Evolutionary conservation across 2,113 vertebrate species (phyloP), one percentile per base, ranked within the genome.

Genomic region (Pseudolaguvia tuberculata): DNA sequence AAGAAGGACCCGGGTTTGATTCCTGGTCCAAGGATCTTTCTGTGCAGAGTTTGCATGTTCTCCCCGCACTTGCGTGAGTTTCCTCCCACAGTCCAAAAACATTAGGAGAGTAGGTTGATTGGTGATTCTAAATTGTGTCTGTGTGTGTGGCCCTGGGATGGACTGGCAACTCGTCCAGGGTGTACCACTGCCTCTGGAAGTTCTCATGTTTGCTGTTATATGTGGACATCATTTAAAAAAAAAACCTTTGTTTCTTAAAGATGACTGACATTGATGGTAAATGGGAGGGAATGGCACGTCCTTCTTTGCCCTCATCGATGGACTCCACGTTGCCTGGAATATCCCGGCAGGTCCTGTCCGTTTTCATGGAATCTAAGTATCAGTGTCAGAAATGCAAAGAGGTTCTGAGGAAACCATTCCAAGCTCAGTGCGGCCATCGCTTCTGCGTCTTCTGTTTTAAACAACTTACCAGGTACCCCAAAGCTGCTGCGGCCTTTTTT

Each of bases 381-480:
- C 90, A 98, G 82, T 99, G 97, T 73, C 94, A 95, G 0, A 92
- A 93, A 55, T 99, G 97, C 70, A 90, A 89, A 84, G 94, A 96
- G 21, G 92, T 99, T 1, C 81, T 99, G 18, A 84, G 96, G 69
- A 88, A 94, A 57, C 97, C 97, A 0, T 93, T 94, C 67, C 97
- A 99, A 78, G 96, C 96, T 0, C 95, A 98, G 89, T 99, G 97
- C 0, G 97, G 97, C 35, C 97, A 99, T 78, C 95, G 97, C 62
- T 99, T 96, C 90, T 99, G 97, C 67, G 95, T 93, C 31, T 93
- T 85, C 78, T 99, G 96, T 75, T 91, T 97, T 78, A 93, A 89
- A 35, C 78, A 80, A 51, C 81, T 83, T 57, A 83, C 81, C 75
- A 83, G 81, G 81, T 83, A 82, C 69, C 55, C 17, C 21, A 52